Percentiles rank a stretch among this genome's conserved stretches.
phyloP scores from a whole-genome alignment of 2,113 vertebrate genomes.

The Chlorodrepanis virens region DNA sequence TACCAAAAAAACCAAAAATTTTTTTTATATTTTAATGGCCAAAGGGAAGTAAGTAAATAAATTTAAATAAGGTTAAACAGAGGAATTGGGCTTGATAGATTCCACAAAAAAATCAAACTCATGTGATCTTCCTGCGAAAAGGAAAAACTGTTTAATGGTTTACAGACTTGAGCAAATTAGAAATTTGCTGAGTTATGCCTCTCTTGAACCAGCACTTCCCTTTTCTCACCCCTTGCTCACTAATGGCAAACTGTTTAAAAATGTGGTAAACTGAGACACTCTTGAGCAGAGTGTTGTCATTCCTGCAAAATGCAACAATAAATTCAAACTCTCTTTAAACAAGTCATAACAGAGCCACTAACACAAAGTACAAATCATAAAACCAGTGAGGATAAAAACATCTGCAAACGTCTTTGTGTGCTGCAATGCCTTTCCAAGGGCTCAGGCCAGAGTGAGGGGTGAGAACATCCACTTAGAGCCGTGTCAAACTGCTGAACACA shows the following conservation, averaged over 20 bases:
- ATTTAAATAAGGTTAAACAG: background rate
- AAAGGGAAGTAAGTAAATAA: background rate
- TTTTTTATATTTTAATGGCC: background rate
- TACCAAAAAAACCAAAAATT: background rate
- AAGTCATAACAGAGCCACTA: background rate
- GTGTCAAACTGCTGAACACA: background rate
- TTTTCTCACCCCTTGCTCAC: accelerated
- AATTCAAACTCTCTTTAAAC: background rate
- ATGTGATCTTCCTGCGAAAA: background rate
- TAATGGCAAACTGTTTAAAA: background rate
- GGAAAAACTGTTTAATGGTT: background rate
- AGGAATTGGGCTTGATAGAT: background rate
- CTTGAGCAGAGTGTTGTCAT: background rate
- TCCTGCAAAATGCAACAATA: background rate
- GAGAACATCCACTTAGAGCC: background rate
- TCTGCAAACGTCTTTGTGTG: background rate
- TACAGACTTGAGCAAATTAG: background rate
- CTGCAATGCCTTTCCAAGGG: background rate
- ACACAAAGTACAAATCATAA: background rate
- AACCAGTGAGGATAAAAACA: background rate
- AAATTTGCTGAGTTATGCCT: background rate
- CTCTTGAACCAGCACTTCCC: background rate
- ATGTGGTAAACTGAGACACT: background rate
- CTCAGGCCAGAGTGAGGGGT: background rate
- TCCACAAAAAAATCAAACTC: background rate